phyloP scores from a whole-genome alignment of 2,113 vertebrate species.

The Alectura lathami region DNA sequence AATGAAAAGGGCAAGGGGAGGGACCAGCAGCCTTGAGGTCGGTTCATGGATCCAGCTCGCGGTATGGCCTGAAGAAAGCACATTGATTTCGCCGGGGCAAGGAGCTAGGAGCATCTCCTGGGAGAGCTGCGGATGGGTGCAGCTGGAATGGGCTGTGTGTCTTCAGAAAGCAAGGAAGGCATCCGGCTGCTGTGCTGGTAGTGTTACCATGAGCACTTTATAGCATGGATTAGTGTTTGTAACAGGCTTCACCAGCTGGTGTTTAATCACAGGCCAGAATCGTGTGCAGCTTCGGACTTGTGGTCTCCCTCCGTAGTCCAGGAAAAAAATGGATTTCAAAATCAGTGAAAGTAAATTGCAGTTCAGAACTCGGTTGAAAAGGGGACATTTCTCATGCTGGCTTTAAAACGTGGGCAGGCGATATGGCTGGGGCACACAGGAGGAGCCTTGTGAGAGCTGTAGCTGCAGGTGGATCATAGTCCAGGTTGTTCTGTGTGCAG shows the following conservation, averaged over 20 bases:
- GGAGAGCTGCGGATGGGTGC: neutral
- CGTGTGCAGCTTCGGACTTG: neutral
- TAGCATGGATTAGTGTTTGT: neutral
- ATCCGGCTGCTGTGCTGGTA: neutral
- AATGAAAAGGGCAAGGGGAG: slow-evolving; percentile 25
- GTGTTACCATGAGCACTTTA: neutral
- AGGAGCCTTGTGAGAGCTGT: neutral
- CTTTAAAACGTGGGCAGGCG: neutral
- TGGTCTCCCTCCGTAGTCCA: neutral
- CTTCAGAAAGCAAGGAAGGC: neutral
- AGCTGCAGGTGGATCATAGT: neutral
- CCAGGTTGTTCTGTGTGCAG: neutral
- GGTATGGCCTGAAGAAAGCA: neutral
- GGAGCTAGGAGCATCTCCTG: slow-evolving; percentile 26
- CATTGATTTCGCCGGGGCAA: slow-evolving; percentile 7
- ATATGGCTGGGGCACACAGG: accelerated
- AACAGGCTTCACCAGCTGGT: neutral
- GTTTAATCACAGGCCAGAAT: neutral
- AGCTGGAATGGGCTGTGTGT: slow-evolving; percentile 7
- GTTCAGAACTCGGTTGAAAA: neutral
- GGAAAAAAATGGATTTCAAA: neutral
- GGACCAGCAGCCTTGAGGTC: neutral
- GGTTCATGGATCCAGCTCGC: neutral
- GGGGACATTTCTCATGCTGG: neutral
- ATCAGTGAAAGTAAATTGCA: neutral